Evolutionary conservation across 2,888 invertebrate genomes (phyloP).

Genomic region (Leptinotarsa rubiginosa): DNA sequence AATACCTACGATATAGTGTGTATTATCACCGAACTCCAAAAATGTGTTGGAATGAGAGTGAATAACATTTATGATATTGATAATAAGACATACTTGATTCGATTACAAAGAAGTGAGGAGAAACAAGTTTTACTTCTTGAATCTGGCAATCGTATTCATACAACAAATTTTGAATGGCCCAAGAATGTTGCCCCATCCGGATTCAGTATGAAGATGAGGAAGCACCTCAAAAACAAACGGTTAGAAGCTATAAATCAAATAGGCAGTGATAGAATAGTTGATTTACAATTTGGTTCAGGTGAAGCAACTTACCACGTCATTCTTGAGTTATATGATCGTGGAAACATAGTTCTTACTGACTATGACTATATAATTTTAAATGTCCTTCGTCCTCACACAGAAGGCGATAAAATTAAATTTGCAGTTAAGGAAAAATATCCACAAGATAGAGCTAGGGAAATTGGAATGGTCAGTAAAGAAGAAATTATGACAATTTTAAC

Average conservation of each 20-base stretch:
- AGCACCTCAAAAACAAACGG: slow-evolving; percentile 86
- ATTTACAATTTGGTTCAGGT: slow-evolving; percentile 93
- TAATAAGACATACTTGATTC: slow-evolving; percentile 93
- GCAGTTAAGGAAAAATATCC: slow-evolving; percentile 95
- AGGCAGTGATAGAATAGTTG: slow-evolving; percentile 93
- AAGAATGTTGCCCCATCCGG: slow-evolving; percentile 95
- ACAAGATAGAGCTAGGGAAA: slow-evolving; percentile 78
- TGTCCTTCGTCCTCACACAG: slow-evolving; percentile 90
- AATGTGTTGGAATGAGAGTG: slow-evolving; percentile 91
- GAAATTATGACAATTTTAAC: slow-evolving; percentile 72
- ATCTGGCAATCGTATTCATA: slow-evolving; percentile 93
- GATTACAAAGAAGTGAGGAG: slow-evolving; percentile 85
- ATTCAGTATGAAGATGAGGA: slow-evolving; percentile 93
- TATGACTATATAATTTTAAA: slow-evolving; percentile 89
- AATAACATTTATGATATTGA: slow-evolving; percentile 98
- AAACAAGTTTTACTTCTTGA: slow-evolving; percentile 92
- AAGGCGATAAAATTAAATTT: slow-evolving; percentile 91
- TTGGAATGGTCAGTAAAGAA: slow-evolving; percentile 69
- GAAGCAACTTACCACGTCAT: slow-evolving; percentile 96
- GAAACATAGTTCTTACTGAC: slow-evolving; percentile 96
- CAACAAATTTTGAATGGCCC: slow-evolving; percentile 97
- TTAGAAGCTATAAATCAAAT: slow-evolving; percentile 87
- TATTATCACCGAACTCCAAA: slow-evolving; percentile 86
- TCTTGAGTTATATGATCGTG: slow-evolving; percentile 93
- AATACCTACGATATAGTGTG: slow-evolving; percentile 94